phyloP scores from a whole-genome alignment of 2,888 invertebrate genomes.

The Allophyes oxyacanthae region DNA sequence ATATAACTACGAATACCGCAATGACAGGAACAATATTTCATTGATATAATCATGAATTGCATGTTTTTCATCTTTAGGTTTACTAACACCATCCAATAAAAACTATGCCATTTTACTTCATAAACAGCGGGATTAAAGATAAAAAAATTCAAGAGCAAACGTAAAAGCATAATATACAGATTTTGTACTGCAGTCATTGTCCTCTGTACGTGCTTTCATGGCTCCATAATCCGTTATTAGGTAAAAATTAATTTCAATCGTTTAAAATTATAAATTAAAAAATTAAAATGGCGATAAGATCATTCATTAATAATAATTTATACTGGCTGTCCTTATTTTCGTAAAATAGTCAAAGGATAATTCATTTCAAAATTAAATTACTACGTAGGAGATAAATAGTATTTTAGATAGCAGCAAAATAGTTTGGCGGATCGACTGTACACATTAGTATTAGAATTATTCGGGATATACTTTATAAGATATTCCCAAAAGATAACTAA shows the following conservation, averaged over 20 bases:
- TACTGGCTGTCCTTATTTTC: constrained; percentile 27
- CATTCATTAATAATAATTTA: constrained; percentile 36
- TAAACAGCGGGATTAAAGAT: constrained; percentile 1
- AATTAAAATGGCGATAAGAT: constrained; percentile 31
- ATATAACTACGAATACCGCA: not conserved
- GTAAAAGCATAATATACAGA: constrained; percentile 50
- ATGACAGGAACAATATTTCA: constrained; percentile 15
- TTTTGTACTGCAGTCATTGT: constrained; percentile 55
- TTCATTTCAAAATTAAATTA: constrained; percentile 25
- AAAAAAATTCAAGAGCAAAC: constrained; percentile 25
- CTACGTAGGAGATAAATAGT: constrained; percentile 27
- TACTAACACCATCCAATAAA: not conserved
- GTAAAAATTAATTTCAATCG: constrained; percentile 17
- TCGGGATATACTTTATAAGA: constrained; percentile 25
- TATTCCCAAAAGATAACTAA: constrained; percentile 28
- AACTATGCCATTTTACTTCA: not conserved
- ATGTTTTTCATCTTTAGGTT: not conserved
- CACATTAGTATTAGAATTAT: constrained; percentile 36
- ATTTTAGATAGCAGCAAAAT: constrained; percentile 45
- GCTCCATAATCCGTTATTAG: constrained; percentile 19
- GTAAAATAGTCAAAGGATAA: constrained; percentile 13
- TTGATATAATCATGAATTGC: constrained; percentile 1
- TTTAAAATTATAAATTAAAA: constrained; percentile 24
- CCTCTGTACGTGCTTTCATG: constrained; percentile 25
- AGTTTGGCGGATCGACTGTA: constrained; percentile 45